Conservation (phyloP, 2,797 vertebrate genomes). For the Discoglossus pictus region DNA sequence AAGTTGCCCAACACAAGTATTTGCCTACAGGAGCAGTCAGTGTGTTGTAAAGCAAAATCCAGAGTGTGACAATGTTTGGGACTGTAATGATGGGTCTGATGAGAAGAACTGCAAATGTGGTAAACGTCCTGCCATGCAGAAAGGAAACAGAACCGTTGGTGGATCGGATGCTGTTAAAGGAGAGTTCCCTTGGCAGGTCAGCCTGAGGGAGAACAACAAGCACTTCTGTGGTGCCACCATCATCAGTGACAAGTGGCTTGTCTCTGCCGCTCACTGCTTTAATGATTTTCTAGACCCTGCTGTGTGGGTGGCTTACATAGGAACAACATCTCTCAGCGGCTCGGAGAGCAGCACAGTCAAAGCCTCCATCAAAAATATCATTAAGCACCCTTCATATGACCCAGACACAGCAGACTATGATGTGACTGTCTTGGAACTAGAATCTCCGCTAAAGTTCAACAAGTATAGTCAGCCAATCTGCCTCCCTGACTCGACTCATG, state of each 20-base stretch:
- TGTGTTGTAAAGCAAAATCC: constrained; percentile 78
- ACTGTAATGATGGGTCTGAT: constrained; percentile 79
- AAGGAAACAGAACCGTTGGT: constrained; percentile 81
- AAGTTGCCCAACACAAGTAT: constrained; percentile 71
- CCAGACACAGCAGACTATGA: constrained; percentile 81
- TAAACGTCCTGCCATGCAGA: constrained; percentile 75
- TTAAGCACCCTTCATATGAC: constrained; percentile 79
- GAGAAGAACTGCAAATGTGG: constrained; percentile 84
- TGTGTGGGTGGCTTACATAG: constrained; percentile 79
- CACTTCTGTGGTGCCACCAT: constrained; percentile 91
- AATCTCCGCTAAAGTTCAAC: constrained; percentile 73
- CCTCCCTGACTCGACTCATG: constrained; percentile 77
- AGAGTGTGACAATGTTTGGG: constrained; percentile 71
- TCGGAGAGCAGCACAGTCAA: constrained; percentile 63
- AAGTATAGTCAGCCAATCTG: constrained; percentile 85
- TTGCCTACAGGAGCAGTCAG: constrained; percentile 75
- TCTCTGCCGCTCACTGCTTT: constrained; percentile 95
- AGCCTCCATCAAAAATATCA: constrained; percentile 76
- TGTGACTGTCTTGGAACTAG: constrained; percentile 83
- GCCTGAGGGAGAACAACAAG: constrained; percentile 77
- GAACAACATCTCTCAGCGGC: constrained; percentile 75
- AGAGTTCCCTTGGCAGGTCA: constrained; percentile 95
- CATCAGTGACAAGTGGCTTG: constrained; percentile 80
- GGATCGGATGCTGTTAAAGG: constrained; percentile 80
- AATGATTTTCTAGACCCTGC: constrained; percentile 72